phyloP scores from a whole-genome alignment of 2,888 invertebrate species.

The Ctenicera cuprea region DNA sequence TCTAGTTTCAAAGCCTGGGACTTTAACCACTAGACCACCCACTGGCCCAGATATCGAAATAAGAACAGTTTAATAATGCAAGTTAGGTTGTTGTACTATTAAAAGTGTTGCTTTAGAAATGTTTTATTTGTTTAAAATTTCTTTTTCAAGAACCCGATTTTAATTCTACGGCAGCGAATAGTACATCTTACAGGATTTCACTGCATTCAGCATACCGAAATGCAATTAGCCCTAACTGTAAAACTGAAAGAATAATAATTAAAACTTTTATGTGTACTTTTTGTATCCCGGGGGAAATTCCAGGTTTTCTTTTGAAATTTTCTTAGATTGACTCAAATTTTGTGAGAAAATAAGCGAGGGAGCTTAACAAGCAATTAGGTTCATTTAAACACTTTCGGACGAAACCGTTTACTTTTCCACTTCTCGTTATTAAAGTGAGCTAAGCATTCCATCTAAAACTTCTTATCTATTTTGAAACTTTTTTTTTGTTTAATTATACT shows the following conservation, averaged over 20 bases:
- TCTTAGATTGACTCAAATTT: constrained; percentile 35
- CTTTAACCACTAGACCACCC: too few relatives aligned
- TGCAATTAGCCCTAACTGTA: constrained; percentile 15
- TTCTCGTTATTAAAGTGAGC: constrained; percentile 27
- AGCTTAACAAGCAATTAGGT: constrained; percentile 39
- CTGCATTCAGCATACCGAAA: constrained; percentile 7
- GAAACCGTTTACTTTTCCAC: constrained; percentile 36
- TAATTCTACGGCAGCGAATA: too few relatives aligned
- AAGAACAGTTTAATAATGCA: too few relatives aligned
- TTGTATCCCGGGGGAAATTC: constrained; percentile 30
- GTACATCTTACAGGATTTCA: too few relatives aligned
- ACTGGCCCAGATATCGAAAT: too few relatives aligned
- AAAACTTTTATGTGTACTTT: constrained; percentile 30
- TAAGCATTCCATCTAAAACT: neutral
- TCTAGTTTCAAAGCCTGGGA: too few relatives aligned
- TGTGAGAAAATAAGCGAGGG: constrained; percentile 39
- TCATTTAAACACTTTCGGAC: constrained; percentile 34
- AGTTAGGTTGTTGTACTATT: too few relatives aligned
- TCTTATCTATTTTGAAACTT: neutral
- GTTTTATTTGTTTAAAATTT: too few relatives aligned
- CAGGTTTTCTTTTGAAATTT: constrained; percentile 37
- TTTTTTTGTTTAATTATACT: neutral
- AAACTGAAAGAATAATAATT: constrained; percentile 27
- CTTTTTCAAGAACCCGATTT: too few relatives aligned
- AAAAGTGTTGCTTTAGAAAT: too few relatives aligned